Evolutionary conservation across 1,140 invertebrate genomes (phyloP).

Genomic region (Neodiprion pinetum): DNA sequence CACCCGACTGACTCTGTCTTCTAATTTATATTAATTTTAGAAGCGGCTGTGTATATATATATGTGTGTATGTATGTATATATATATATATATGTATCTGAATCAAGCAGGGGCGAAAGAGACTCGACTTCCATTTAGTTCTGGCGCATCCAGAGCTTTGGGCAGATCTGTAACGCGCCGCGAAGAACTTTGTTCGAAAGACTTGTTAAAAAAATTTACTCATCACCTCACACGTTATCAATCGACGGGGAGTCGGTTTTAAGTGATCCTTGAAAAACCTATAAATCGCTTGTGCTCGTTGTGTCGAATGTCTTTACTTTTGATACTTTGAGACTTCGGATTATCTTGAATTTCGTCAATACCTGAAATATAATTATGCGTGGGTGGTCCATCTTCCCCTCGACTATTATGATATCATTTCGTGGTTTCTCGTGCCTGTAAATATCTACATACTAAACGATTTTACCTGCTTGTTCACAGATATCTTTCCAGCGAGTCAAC

Average conservation of each 20-base stretch:
- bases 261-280: no score
- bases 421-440: background rate
- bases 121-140: constrained; percentile 2
- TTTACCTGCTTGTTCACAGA: constrained; percentile 40
- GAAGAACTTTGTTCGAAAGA: background rate
- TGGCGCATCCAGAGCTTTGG: background rate
- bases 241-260: no score
- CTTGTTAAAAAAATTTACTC: no score
- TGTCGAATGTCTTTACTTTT: no score
- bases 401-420: no score
- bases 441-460: background rate
- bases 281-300: no score
- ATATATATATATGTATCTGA: constrained; percentile 22
- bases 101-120: background rate
- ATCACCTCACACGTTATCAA: no score
- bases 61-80: no score
- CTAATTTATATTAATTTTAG: constrained; percentile 41
- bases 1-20: background rate
- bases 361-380: no score
- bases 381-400: no score
- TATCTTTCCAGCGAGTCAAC: constrained; percentile 14
- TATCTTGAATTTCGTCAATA: no score
- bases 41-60: constrained; percentile 28
- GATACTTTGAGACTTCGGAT: no score
- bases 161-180: background rate